Evolutionary conservation across 2,797 vertebrate genomes (phyloP).

Genomic region (Micromesistius poutassou): DNA sequence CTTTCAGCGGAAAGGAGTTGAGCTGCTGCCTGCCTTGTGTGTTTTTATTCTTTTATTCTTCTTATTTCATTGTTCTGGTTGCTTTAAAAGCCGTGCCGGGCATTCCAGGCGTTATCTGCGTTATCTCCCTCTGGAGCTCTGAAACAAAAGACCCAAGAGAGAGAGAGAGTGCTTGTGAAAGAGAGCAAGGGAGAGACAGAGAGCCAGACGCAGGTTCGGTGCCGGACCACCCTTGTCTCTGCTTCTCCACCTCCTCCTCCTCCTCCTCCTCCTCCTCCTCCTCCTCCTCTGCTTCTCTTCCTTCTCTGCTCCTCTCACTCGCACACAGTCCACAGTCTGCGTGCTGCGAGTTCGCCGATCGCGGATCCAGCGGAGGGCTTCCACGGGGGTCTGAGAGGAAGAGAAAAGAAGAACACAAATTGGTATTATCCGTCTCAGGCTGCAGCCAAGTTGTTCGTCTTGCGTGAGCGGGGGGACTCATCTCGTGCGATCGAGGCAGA

Average conservation of each 20-base stretch:
- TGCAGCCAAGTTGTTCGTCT: too few relatives aligned
- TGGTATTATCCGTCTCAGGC: too few relatives aligned
- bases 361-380: too few relatives aligned
- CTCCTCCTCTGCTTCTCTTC: conserved; percentile 60
- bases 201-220: conserved; percentile 56
- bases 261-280: conserved; percentile 54
- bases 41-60: conserved; percentile 11
- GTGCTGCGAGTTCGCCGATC: too few relatives aligned
- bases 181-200: not conserved
- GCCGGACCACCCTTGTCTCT: conserved; percentile 64
- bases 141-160: conserved; percentile 61
- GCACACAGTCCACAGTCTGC: conserved; percentile 40
- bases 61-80: conserved; percentile 60
- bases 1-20: conserved; percentile 43
- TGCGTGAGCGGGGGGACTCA: too few relatives aligned
- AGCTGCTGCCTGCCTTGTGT: not conserved
- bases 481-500: too few relatives aligned
- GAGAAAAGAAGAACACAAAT: too few relatives aligned
- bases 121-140: conserved; percentile 63
- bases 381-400: too few relatives aligned
- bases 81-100: conserved; percentile 17
- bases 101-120: conserved; percentile 49
- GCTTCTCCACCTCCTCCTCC: conserved; percentile 38
- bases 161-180: too few relatives aligned
- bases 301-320: conserved; percentile 57